Evolutionary conservation across 2,797 vertebrate genomes (phyloP), one percentile per base, ranked within the genome.

Genomic region (Rousettus madagascariensis): DNA sequence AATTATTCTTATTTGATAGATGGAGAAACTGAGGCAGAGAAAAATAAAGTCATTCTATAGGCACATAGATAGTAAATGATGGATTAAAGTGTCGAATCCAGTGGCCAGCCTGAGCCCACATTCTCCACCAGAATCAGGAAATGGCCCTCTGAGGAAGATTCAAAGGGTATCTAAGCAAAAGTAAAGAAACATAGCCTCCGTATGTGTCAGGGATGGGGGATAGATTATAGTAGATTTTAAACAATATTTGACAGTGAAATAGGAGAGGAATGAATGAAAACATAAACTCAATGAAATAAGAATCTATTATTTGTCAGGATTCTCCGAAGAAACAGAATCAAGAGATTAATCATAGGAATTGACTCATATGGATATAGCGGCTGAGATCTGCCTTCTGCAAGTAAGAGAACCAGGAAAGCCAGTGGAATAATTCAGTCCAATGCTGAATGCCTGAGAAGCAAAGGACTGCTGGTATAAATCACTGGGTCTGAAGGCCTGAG

Each of bases 211-310:
- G 49, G 6, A 38, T 16, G 2, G 2, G 1, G 2, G 12, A 69
- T 20, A 71, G 9, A 41, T 0, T 30, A 12, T 3, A 33, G 26
- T 41, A 26, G 28, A 86, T 53, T 93, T 75, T 43, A 57, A 79
- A 65, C 0, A 33, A 9, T 80, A 20, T 38, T 86, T 82, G 28
- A 10, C 51, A 15, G 19, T n/a, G 2, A 2, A 49, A 8, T 33
- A 49, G 26, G 20, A 61, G 4, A 79, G 0, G 2, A 87, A 83
- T 74, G 26, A 87, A 65, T 26, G 12, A 71, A 92, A 93, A 36
- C 53, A 69, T 17, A 10, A 24, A 46, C 28, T 89, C 74, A 86
- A 43, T 82, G 11, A 90, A 84, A 15, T 74, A 83, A 95, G 13
- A 61, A 85, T 61, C 28, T 84, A 13, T 51, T 83, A 63, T 66